Conservation (phyloP, 2,888 invertebrate species). For the Acanthosoma haemorrhoidale region DNA sequence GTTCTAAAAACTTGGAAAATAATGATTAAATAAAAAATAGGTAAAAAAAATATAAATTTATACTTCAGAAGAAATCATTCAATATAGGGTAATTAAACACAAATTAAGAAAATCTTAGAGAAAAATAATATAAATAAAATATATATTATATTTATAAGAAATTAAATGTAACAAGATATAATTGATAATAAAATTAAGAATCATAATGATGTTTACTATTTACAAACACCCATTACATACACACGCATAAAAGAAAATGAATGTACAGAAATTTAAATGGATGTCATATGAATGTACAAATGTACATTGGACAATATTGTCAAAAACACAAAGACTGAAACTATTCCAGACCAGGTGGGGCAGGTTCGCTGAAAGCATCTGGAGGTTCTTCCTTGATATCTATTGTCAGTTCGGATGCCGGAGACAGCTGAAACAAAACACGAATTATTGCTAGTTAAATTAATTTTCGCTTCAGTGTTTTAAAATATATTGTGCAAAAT, state of each 20-base stretch:
- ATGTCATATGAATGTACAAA: conserved; percentile 8
- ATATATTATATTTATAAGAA: conserved; percentile 1
- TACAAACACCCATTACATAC: conserved; percentile 4
- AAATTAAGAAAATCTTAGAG: conserved; percentile 1
- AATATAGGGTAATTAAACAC: not conserved
- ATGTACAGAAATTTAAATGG: not conserved
- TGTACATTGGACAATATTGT: not conserved
- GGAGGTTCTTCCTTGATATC: conserved; percentile 43
- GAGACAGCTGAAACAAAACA: conserved; percentile 48
- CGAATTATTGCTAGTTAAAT: not conserved
- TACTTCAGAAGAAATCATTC: too few relatives aligned
- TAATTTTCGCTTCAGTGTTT: not conserved
- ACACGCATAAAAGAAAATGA: not conserved
- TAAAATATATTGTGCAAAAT: not conserved
- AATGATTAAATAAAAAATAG: too few relatives aligned
- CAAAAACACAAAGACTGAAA: not conserved
- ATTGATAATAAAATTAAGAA: not conserved
- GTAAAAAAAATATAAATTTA: not conserved
- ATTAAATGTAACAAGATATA: conserved; percentile 2
- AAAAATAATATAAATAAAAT: not conserved
- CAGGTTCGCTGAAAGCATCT: conserved; percentile 45
- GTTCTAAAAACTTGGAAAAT: too few relatives aligned
- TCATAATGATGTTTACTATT: conserved; percentile 15
- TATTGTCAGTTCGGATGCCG: conserved; percentile 44
- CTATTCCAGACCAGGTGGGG: conserved; percentile 49